A percentile compares a stretch with the other conserved stretches of the same genome.
These are phyloP conservation scores for Ryuthela nishihirai DNA, from an alignment of 2,888 invertebrate species.

Conservation along the genomic window DNA sequence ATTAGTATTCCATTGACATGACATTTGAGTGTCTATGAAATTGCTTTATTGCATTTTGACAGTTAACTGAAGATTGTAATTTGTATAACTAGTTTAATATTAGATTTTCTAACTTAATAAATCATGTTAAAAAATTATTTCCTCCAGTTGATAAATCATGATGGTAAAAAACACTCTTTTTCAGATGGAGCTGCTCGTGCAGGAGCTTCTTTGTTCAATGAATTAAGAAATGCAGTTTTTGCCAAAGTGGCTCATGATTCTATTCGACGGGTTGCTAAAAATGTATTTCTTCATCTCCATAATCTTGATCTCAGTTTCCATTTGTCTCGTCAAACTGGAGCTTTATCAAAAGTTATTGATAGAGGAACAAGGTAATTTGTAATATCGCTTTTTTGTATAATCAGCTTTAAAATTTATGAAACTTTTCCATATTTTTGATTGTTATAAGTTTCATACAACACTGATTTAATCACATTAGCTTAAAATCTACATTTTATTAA, in stretches of 20 bases:
- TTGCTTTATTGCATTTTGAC: too few species aligned
- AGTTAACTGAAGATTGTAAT: too few species aligned
- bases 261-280: constrained; percentile 86
- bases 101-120: constrained; percentile 1
- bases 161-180: constrained; percentile 42
- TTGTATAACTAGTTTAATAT: too few species aligned
- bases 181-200: constrained; percentile 90
- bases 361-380: constrained; percentile 51
- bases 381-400: neutral
- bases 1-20: too few species aligned
- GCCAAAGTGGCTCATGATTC: constrained; percentile 97
- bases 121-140: neutral
- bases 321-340: constrained; percentile 90
- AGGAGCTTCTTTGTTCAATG: constrained; percentile 88
- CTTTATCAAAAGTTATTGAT: constrained; percentile 75
- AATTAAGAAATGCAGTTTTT: constrained; percentile 95
- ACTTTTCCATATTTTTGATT: too few species aligned
- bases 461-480: too few species aligned
- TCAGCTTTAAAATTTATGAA: neutral
- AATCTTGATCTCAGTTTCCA: constrained; percentile 92
- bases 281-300: constrained; percentile 94
- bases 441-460: too few species aligned
- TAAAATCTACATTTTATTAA: too few species aligned
- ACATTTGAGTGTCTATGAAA: too few species aligned
- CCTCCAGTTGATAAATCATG: neutral